A percentile compares a stretch with the other conserved stretches of the same genome.
Conservation (phyloP, 2,797 vertebrate species). For the Gymnodraco acuticeps region DNA sequence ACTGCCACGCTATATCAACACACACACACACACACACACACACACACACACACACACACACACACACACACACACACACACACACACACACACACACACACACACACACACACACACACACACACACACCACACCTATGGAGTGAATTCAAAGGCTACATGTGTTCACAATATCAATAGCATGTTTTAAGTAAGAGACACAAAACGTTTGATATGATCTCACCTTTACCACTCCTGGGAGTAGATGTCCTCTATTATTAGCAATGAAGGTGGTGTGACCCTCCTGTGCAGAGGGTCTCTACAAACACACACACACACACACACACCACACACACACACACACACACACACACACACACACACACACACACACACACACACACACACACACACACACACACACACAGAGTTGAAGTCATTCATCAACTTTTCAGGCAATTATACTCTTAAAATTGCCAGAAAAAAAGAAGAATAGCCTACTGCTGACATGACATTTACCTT, state of each 20-base stretch:
- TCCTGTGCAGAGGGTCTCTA: conserved; percentile 78
- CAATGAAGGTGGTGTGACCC: conserved; percentile 85
- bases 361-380: conserved; percentile 54
- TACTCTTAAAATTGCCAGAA: background rate
- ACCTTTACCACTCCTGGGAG: conserved; percentile 87
- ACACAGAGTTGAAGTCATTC: background rate
- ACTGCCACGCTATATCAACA: conserved; percentile 59
- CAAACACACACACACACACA: conserved; percentile 54
- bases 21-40: background rate
- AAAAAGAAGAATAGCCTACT: background rate
- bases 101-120: too few species aligned
- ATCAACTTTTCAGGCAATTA: background rate
- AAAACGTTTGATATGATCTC: background rate
- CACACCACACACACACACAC: conserved; percentile 30
- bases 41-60: background rate
- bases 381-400: conserved; percentile 13
- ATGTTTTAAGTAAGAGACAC: background rate
- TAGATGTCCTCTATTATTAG: conserved; percentile 87
- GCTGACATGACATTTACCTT: conserved; percentile 65
- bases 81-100: conserved; percentile 11
- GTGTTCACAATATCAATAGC: background rate
- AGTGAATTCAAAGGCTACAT: background rate
- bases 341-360: conserved; percentile 18
- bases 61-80: too few species aligned
- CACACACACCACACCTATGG: too few species aligned